A percentile compares a stretch with the other conserved stretches of the same genome.
Conservation (phyloP, 35 echinoderm and acorn worm genomes). For the Ptychodera flava region DNA sequence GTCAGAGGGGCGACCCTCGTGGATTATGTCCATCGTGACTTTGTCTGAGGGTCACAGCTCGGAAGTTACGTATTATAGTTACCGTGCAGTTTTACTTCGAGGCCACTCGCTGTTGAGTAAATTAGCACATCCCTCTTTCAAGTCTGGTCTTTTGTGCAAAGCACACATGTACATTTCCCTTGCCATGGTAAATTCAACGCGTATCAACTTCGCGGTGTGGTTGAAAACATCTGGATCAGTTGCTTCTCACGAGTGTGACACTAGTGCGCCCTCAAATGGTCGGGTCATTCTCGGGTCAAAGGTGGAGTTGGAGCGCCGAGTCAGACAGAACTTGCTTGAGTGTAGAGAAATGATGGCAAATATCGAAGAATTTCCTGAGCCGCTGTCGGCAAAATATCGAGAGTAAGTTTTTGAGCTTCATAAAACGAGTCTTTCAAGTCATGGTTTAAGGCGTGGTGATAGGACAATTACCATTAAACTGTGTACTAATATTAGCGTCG, state of each 20-base stretch:
- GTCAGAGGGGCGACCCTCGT: too few relatives aligned
- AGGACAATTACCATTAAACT: too few relatives aligned
- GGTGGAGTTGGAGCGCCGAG: not conserved
- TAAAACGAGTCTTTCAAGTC: too few relatives aligned
- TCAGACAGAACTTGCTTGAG: too few relatives aligned
- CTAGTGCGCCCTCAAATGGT: not conserved
- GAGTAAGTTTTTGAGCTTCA: too few relatives aligned
- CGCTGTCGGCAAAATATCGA: not conserved
- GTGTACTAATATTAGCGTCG: too few relatives aligned
- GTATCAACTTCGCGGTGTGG: too few relatives aligned
- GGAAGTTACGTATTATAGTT: too few relatives aligned
- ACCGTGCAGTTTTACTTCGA: slow-evolving; percentile 85
- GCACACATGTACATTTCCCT: not conserved
- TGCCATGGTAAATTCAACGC: too few relatives aligned
- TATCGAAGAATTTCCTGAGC: not conserved
- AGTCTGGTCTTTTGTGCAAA: slow-evolving; percentile 8
- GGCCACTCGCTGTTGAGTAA: slow-evolving; percentile 85
- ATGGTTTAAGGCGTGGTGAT: too few relatives aligned
- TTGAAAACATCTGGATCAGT: not conserved
- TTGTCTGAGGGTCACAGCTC: not conserved
- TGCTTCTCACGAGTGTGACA: not conserved
- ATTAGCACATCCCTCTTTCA: slow-evolving; percentile 59
- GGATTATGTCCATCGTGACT: not conserved
- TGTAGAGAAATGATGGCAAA: not conserved
- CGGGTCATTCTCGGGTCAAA: not conserved